These are phyloP conservation scores for Hermodice carunculata DNA, from an alignment of 2,888 invertebrate genomes.

Conservation along the genomic window DNA sequence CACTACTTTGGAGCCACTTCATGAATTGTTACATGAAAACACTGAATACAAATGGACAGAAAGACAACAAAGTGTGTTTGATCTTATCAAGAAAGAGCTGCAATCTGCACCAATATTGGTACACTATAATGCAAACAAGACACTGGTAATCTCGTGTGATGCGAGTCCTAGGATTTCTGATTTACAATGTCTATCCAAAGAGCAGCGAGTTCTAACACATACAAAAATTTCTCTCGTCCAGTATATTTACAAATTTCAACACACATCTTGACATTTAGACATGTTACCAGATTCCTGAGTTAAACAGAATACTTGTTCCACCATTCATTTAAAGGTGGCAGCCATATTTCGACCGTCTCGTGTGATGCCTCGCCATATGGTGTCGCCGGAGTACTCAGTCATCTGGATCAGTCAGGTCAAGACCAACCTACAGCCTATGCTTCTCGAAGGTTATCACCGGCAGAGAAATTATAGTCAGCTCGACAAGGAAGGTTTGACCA, in stretches of 20 bases:
- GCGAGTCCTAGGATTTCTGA: too few species aligned
- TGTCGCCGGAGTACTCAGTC: conserved; percentile 52
- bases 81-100: background rate
- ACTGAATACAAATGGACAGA: background rate
- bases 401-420: conserved; percentile 53
- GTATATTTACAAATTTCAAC: too few species aligned
- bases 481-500: conserved; percentile 63
- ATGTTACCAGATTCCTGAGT: too few species aligned
- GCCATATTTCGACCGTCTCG: too few species aligned
- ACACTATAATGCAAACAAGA: conserved; percentile 53
- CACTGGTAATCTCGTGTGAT: conserved; percentile 56
- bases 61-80: background rate
- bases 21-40: background rate
- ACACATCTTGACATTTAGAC: too few species aligned
- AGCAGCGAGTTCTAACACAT: too few species aligned
- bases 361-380: conserved; percentile 65
- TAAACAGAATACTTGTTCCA: too few species aligned
- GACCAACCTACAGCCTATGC: conserved; percentile 68
- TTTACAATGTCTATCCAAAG: too few species aligned
- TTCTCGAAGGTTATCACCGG: conserved; percentile 66
- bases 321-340: too few species aligned
- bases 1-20: background rate
- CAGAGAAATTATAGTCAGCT: conserved; percentile 62
- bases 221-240: too few species aligned
- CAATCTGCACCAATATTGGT: conserved; percentile 37